Percentiles rank a stretch among this genome's conserved stretches.
Conservation (phyloP, 35 echinoderm and acorn worm genomes). For the Ptychodera flava region DNA sequence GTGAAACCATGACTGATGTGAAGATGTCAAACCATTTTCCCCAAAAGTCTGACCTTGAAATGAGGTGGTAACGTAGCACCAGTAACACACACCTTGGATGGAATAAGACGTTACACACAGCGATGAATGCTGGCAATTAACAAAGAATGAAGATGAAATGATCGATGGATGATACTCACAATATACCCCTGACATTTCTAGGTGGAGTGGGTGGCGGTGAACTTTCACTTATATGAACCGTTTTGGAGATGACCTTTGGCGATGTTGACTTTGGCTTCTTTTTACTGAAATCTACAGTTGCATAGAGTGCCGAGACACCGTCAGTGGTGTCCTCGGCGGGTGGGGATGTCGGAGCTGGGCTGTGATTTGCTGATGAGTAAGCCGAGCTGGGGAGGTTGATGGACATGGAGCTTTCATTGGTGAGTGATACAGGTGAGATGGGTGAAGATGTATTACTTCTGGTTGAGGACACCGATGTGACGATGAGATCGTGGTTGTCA, state of each 20-base stretch:
- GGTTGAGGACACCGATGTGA: neutral
- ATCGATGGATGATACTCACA: neutral
- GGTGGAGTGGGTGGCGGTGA: neutral
- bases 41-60: too few relatives aligned
- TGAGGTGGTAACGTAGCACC: too few relatives aligned
- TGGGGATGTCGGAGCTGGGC: neutral
- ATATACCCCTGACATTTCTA: neutral
- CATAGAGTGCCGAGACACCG: neutral
- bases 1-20: too few relatives aligned
- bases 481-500: neutral
- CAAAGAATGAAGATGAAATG: too few relatives aligned
- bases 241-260: neutral
- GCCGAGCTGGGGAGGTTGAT: neutral
- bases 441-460: neutral
- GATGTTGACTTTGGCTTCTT: neutral
- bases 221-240: neutral
- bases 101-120: too few relatives aligned
- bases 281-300: neutral
- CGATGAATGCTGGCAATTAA: too few relatives aligned
- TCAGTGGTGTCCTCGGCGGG: neutral
- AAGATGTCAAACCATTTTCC: too few relatives aligned
- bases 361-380: neutral
- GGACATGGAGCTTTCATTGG: neutral
- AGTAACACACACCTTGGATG: too few relatives aligned
- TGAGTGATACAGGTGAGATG: neutral